phyloP scores from a whole-genome alignment of 2,113 vertebrate species.

The Heptranchias perlo region DNA sequence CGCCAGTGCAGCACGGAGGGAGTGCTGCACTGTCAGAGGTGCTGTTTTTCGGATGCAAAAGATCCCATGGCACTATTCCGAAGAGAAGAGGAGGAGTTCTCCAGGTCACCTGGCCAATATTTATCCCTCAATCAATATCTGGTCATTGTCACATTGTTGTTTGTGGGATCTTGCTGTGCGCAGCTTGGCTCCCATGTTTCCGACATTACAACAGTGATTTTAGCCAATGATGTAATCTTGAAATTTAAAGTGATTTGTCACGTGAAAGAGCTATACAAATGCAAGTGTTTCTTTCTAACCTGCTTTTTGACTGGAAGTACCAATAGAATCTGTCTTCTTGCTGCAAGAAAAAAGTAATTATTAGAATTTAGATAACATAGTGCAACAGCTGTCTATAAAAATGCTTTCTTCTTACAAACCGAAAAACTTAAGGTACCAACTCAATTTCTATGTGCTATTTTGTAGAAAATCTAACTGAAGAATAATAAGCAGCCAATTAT shows the following conservation, averaged over 20 bases:
- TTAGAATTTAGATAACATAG: neutral
- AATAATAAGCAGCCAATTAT: neutral
- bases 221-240: no score
- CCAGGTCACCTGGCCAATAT: no score
- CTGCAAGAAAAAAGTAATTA: slow-evolving; percentile 51
- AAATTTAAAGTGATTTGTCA: no score
- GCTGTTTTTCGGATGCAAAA: neutral
- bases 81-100: neutral
- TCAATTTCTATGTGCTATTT: neutral
- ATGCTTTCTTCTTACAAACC: neutral
- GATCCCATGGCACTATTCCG: neutral
- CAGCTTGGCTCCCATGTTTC: neutral
- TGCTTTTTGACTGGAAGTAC: slow-evolving; percentile 63
- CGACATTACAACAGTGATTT: neutral
- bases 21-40: neutral
- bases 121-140: neutral
- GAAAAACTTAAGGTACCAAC: neutral
- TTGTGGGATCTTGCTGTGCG: neutral
- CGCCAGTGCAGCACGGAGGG: neutral
- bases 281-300: slow-evolving; percentile 52
- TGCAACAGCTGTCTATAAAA: neutral
- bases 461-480: neutral
- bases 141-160: no score
- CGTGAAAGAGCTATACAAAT: neutral
- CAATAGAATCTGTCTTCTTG: slow-evolving; percentile 62